A percentile compares a stretch with the other conserved stretches of the same genome.
Evolutionary conservation across 1,140 invertebrate genomes (phyloP).

Genomic region (Drosophila pandora): DNA sequence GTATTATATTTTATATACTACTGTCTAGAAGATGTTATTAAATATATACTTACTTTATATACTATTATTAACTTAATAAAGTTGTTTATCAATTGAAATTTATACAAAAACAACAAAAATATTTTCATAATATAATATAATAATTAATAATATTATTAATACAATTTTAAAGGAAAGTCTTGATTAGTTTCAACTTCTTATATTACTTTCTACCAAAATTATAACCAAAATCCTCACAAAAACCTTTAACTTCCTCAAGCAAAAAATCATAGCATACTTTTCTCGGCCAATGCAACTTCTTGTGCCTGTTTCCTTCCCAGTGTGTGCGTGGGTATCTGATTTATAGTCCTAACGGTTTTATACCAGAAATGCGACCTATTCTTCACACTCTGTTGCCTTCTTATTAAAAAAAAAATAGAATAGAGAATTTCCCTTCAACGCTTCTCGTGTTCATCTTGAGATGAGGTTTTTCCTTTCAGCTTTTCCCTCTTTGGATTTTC

Average conservation of each 20-base stretch:
- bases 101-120: too few species aligned
- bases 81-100: too few species aligned
- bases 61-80: too few species aligned
- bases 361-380: conserved; percentile 17
- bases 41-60: too few species aligned
- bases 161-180: too few species aligned
- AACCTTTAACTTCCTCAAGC: not conserved
- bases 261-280: conserved; percentile 1
- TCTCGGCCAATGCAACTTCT: not conserved
- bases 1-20: too few species aligned
- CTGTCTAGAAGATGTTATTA: too few species aligned
- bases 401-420: conserved; percentile 13
- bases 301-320: not conserved
- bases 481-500: conserved; percentile 5
- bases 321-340: not conserved
- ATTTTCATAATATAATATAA: too few species aligned
- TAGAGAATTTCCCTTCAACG: conserved; percentile 42
- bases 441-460: conserved; percentile 38
- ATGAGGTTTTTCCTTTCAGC: conserved; percentile 34
- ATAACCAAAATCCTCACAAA: not conserved
- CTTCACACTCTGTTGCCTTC: conserved; percentile 27
- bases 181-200: too few species aligned
- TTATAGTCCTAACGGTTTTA: conserved; percentile 3
- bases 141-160: too few species aligned
- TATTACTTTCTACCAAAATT: too few species aligned